A percentile compares a stretch with the other conserved stretches of the same genome.
Evolutionary conservation across 2,797 vertebrate genomes (phyloP).

Genomic region (Odontamblyopus lacepedii): DNA sequence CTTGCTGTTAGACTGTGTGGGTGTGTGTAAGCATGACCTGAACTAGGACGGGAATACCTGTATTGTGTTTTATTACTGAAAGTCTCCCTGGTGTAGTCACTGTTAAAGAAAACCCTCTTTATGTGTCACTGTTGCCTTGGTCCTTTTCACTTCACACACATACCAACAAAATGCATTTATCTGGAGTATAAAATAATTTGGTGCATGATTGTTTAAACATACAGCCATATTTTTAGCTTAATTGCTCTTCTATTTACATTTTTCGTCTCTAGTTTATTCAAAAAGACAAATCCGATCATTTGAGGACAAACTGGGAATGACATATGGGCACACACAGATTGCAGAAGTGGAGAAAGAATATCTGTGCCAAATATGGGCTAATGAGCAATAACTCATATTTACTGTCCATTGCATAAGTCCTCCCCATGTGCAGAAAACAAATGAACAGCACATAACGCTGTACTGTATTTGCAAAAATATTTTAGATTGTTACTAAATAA

Average conservation of each 20-base stretch:
- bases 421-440: slow-evolving; percentile 7
- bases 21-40: slow-evolving; percentile 35
- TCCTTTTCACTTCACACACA: neutral
- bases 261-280: no score
- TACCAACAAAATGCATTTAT: no score
- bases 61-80: slow-evolving; percentile 50
- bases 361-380: no score
- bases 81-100: slow-evolving; percentile 37
- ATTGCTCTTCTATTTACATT: no score
- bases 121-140: slow-evolving; percentile 50
- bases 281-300: no score
- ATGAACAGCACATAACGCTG: neutral
- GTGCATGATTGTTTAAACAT: no score
- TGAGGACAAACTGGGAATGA: no score
- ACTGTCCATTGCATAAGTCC: slow-evolving; percentile 18
- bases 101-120: slow-evolving; percentile 37
- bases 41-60: slow-evolving; percentile 47
- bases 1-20: slow-evolving; percentile 47
- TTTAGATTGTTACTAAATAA: neutral
- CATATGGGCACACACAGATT: no score
- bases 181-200: no score
- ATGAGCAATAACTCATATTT: no score
- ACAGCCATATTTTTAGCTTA: no score
- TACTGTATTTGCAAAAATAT: neutral
- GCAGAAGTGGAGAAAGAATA: no score